Conservation (phyloP, 2,113 vertebrate genomes). For the Zosterops pallidus region DNA sequence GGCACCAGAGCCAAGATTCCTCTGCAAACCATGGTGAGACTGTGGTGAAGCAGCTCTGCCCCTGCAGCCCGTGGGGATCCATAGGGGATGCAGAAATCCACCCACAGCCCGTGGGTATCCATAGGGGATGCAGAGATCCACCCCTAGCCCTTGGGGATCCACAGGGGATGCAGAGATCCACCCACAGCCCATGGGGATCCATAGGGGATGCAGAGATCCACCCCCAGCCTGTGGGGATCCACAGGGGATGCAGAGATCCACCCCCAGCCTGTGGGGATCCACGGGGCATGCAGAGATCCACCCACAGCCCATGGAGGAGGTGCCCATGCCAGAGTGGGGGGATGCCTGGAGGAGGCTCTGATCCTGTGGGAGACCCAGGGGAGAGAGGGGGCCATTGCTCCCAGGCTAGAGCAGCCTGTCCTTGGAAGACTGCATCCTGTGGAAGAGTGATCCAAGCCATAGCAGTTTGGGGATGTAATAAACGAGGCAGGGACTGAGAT, state of each 20-base stretch:
- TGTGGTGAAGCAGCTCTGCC: neutral
- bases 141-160: neutral
- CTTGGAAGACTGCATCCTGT: neutral
- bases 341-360: neutral
- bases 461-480: neutral
- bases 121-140: neutral
- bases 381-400: neutral
- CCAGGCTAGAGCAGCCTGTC: neutral
- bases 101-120: neutral
- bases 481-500: too few species aligned
- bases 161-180: neutral
- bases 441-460: neutral
- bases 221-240: neutral
- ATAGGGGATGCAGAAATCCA: neutral
- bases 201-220: neutral
- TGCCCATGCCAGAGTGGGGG: neutral
- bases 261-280: neutral
- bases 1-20: fast-evolving
- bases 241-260: too few species aligned
- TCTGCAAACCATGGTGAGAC: fast-evolving
- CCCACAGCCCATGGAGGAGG: neutral
- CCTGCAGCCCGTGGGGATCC: neutral
- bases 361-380: neutral
- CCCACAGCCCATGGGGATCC: neutral
- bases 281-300: neutral